Conservation (phyloP, 1,140 invertebrate species). For the Coboldia fuscipes region DNA sequence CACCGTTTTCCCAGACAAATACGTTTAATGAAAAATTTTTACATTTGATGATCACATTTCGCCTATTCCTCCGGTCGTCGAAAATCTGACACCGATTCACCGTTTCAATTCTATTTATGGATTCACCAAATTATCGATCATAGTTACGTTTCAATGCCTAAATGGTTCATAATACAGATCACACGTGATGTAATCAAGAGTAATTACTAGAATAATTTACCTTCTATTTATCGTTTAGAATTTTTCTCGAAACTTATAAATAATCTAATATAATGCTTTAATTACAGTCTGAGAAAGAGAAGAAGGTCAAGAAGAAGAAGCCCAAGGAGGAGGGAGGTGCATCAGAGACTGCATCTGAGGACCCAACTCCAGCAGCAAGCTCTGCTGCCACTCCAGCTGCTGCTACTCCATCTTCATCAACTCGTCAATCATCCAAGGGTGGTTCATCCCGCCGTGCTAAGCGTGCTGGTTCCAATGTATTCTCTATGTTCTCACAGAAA, state of each 20-base stretch:
- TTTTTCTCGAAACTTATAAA: neutral
- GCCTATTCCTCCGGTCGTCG: too few species aligned
- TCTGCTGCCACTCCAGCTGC: slow-evolving; percentile 30
- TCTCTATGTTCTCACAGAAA: slow-evolving; percentile 87
- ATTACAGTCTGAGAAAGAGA: slow-evolving; percentile 54
- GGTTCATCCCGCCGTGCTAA: slow-evolving; percentile 53
- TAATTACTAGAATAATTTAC: neutral
- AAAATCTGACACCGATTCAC: too few species aligned
- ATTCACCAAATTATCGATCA: too few species aligned
- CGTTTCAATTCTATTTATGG: too few species aligned
- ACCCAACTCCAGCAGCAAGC: slow-evolving; percentile 31
- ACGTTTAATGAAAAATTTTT: too few species aligned
- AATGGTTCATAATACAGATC: too few species aligned
- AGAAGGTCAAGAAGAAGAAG: slow-evolving; percentile 64
- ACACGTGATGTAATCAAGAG: neutral
- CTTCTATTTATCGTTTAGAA: neutral
- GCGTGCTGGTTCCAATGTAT: slow-evolving; percentile 78
- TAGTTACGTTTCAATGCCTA: too few species aligned
- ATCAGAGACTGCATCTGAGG: slow-evolving; percentile 30
- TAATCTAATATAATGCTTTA: slow-evolving; percentile 1
- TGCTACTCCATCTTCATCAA: slow-evolving; percentile 29
- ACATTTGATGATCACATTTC: too few species aligned
- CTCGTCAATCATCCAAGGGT: slow-evolving; percentile 25
- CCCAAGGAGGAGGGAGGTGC: slow-evolving; percentile 44
- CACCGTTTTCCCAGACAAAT: too few species aligned